Base-by-base conservation (phyloP, 2,888 invertebrate genomes). In the Drymonia ruficornis region DNA sequence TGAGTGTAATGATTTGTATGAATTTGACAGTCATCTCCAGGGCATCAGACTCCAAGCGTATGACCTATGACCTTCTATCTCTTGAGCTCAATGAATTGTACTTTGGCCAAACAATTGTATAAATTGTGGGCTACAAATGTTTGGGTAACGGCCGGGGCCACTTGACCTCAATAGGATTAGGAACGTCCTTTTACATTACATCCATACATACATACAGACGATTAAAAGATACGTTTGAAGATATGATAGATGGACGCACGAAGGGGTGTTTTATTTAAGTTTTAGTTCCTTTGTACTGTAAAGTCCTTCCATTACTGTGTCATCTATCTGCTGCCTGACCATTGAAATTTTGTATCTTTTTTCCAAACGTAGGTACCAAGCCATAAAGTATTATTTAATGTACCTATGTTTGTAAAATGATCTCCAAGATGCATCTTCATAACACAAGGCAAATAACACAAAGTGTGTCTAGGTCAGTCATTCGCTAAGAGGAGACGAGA, bases 381-480 rank as follows among this genome's bases (percentile, higher is more conserved):
- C 11, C 36, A 36, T 31, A 31, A 31, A n/a, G n/a, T n/a, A n/a
- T 36, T 13, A 6, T 13, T 6, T n/a, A n/a, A n/a, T 13, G 1
- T n/a, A n/a, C n/a, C n/a, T n/a, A n/a, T n/a, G 4, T 36, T 36
- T 36, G n/a, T 13, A 36, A 36, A 13, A 36, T n/a, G 3, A 11
- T n/a, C 31, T n/a, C 1, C 1, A n/a, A 4, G 13, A 1, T 11
- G 36, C 36, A 11, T 23, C 36, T n/a, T 34, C 34, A 34, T 47
- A 47, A 34, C 34, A 28, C 18, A 12, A 34, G 18, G 13, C 11
- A 36, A 3, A 8, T 11, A 3, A 36, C 9, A 50, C 54, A 49
- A 69, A 49, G 55, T 66, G 46, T 70, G 74, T 75, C 74, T 75
- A 74, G 76, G 74, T 73, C 74, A 65, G 40, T 48, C 55, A 64